phyloP scores from a whole-genome alignment of 2,797 vertebrate species.

The Leptodactylus fallax region DNA sequence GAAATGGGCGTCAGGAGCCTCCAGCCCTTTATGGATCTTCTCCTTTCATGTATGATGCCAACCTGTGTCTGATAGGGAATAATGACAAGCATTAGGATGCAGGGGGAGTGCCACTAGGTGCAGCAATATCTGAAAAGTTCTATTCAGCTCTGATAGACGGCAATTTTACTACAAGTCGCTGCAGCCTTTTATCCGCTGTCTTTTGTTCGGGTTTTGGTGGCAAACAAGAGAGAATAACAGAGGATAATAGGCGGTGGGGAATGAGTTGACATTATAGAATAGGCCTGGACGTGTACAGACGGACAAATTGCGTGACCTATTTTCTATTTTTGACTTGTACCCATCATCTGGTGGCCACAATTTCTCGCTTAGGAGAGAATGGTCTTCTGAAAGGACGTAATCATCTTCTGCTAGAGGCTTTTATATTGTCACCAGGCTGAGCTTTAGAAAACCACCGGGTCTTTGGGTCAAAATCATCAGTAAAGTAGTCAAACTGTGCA shows the following conservation, averaged over 20 bases:
- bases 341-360: conserved; percentile 6
- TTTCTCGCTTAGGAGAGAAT: conserved; percentile 10
- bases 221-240: conserved; percentile 25
- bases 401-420: neutral
- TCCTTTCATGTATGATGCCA: neutral
- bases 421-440: too few species aligned
- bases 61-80: conserved; percentile 8
- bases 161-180: conserved; percentile 21
- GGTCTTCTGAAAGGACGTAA: neutral
- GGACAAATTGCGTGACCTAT: conserved; percentile 45
- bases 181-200: conserved; percentile 45
- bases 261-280: conserved; percentile 30
- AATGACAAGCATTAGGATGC: conserved; percentile 8
- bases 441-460: neutral
- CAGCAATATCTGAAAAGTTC: conserved; percentile 32
- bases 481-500: neutral
- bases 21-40: neutral
- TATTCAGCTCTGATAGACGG: conserved; percentile 42
- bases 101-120: conserved; percentile 2
- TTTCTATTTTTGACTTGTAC: conserved; percentile 47
- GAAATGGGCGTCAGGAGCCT: neutral
- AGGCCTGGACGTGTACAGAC: conserved; percentile 24
- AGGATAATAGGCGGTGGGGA: conserved; percentile 28
- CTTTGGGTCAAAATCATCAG: neutral
- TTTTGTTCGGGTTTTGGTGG: conserved; percentile 39